phyloP scores from a whole-genome alignment of 2,888 invertebrate genomes.

The Ethmia dodecea region DNA sequence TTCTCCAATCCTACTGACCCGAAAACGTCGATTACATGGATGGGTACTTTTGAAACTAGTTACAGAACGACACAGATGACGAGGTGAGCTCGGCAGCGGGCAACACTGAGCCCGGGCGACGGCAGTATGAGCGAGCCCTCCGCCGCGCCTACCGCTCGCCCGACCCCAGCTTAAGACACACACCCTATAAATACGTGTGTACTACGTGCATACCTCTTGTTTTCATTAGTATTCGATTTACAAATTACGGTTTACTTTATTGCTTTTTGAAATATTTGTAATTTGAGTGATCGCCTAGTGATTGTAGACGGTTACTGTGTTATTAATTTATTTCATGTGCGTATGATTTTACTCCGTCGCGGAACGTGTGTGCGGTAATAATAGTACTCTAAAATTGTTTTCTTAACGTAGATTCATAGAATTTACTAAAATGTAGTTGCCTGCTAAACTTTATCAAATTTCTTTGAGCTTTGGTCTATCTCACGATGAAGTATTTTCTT shows the following conservation, averaged over 20 bases:
- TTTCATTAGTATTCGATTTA: background rate
- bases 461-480: too few species aligned
- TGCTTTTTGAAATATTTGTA: background rate
- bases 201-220: background rate
- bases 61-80: conserved; percentile 15
- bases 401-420: too few species aligned
- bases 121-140: conserved; percentile 69
- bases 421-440: too few species aligned
- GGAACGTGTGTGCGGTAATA: too few species aligned
- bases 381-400: too few species aligned
- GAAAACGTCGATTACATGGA: conserved; percentile 29
- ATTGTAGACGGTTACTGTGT: too few species aligned
- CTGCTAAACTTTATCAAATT: too few species aligned
- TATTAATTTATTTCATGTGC: too few species aligned
- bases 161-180: conserved; percentile 30
- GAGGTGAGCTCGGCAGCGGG: conserved; percentile 21
- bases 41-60: conserved; percentile 33
- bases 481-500: too few species aligned
- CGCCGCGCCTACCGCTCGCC: conserved; percentile 50
- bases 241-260: background rate
- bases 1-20: conserved; percentile 29
- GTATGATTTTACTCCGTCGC: too few species aligned
- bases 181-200: conserved; percentile 36
- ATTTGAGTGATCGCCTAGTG: too few species aligned
- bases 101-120: conserved; percentile 65